Conservation (phyloP, 2,113 vertebrate genomes). For the Oryzias woworae region DNA sequence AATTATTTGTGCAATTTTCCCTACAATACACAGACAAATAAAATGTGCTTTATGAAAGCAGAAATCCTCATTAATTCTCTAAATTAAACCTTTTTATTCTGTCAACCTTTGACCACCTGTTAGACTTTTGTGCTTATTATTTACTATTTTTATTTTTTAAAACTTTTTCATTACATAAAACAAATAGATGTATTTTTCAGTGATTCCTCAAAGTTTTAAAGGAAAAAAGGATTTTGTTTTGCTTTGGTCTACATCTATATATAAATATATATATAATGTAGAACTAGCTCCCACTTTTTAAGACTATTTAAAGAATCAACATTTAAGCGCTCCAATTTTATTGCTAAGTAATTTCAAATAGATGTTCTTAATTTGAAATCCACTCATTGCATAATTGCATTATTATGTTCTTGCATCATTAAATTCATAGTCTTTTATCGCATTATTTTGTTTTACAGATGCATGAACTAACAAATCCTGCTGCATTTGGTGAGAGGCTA, state of each 20-base stretch:
- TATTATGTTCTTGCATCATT: not conserved
- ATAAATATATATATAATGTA: no score
- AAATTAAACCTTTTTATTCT: conserved; percentile 68
- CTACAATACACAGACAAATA: not conserved
- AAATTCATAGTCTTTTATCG: not conserved
- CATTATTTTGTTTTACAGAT: conserved; percentile 2
- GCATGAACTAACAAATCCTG: not conserved
- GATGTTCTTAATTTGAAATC: not conserved
- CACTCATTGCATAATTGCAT: not conserved
- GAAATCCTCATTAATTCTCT: conserved; percentile 58
- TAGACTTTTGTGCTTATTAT: conserved; percentile 84
- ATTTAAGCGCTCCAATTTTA: not conserved
- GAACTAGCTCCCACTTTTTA: not conserved
- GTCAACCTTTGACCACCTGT: conserved; percentile 86
- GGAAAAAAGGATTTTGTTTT: no score
- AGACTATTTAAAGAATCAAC: not conserved
- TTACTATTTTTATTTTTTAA: conserved; percentile 78
- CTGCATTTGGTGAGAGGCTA: no score
- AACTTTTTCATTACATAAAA: conserved; percentile 68
- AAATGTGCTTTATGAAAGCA: conserved; percentile 75
- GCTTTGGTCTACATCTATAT: no score
- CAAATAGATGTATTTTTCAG: no score
- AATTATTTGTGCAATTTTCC: not conserved
- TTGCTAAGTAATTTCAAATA: not conserved
- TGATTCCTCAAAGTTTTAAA: no score